Base-by-base conservation (phyloP, 2,888 invertebrate genomes). In the Acrobeloides nanus region DNA sequence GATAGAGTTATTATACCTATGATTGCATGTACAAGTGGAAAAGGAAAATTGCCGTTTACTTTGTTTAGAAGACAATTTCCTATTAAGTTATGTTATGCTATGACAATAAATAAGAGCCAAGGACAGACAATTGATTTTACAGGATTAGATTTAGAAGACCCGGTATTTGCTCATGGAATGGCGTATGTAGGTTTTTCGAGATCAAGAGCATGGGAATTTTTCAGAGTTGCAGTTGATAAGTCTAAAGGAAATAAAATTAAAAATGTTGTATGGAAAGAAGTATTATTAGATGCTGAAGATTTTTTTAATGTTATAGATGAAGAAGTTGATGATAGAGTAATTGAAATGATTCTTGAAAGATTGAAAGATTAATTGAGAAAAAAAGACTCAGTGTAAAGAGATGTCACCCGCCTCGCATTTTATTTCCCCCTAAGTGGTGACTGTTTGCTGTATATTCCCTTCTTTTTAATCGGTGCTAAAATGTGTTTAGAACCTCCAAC, bases 241-340 rank as follows among this genome's bases (percentile, higher is more conserved):
- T 8, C 8, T 10, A 8, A 15, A 35, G 40, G 8, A 8, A 26
- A 26, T 39, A 8, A 8, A 40, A 38, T 39, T 15, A 39, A 26
- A 8, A 39, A 39, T 38, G 41, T 39, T 38, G 40, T 39, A 39
- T 39, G 32, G 38, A 39, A 39, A 39, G 40, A 39, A 38, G 40
- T 39, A 39, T 39, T 39, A 29, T 29, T 10, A n/a, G 31, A 12
- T 29, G n/a, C n/a, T n/a, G n/a, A n/a, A n/a, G n/a, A n/a, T n/a
- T n/a, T n/a, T n/a, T n/a, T n/a, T n/a, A n/a, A n/a, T n/a, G n/a
- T n/a, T n/a, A n/a, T n/a, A n/a, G n/a, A n/a, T n/a, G n/a, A n/a
- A n/a, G n/a, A n/a, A n/a, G n/a, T n/a, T n/a, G n/a, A n/a, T n/a
- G n/a, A n/a, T n/a, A n/a, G n/a, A n/a, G n/a, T n/a, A n/a, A n/a